Percentiles rank a stretch among this genome's conserved stretches.
phyloP scores from a whole-genome alignment of 2,797 vertebrate species.

The Philypnodon macrostomus region DNA sequence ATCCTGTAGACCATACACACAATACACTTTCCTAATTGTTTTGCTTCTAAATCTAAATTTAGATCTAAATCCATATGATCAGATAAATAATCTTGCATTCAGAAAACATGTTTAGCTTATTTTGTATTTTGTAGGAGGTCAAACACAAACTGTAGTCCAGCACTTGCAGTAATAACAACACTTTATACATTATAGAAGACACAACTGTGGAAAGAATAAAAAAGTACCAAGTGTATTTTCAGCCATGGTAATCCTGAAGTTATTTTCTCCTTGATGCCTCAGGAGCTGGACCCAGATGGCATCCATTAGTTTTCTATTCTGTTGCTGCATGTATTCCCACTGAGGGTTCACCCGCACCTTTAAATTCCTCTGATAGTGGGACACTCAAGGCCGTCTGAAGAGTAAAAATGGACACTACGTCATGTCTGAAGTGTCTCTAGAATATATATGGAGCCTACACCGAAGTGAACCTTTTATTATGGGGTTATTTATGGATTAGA shows the following conservation, averaged over 20 bases:
- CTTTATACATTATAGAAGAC: constrained; percentile 24
- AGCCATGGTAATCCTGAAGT: constrained; percentile 31
- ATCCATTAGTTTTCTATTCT: constrained; percentile 54
- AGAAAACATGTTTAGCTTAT: neutral
- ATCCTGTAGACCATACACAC: too few species aligned
- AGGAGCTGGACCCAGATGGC: constrained; percentile 48
- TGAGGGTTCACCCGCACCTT: constrained; percentile 43
- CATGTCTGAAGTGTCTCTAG: neutral
- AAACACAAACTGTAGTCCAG: neutral
- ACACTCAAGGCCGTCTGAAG: constrained; percentile 20
- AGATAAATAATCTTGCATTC: neutral
- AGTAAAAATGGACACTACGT: constrained; percentile 8
- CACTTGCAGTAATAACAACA: constrained; percentile 8
- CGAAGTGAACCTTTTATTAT: too few species aligned
- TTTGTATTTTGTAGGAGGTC: neutral
- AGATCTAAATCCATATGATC: too few species aligned
- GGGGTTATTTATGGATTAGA: too few species aligned
- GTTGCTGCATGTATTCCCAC: constrained; percentile 34
- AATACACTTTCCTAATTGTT: too few species aligned
- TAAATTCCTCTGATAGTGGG: constrained; percentile 29
- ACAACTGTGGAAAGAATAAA: constrained; percentile 19
- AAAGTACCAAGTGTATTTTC: constrained; percentile 34
- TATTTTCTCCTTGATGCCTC: constrained; percentile 42
- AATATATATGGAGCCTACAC: neutral
- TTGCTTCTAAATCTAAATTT: too few species aligned